Percentiles rank a stretch among this genome's conserved stretches.
phyloP scores from a whole-genome alignment of 2,797 vertebrate genomes.

The Gila robusta region DNA sequence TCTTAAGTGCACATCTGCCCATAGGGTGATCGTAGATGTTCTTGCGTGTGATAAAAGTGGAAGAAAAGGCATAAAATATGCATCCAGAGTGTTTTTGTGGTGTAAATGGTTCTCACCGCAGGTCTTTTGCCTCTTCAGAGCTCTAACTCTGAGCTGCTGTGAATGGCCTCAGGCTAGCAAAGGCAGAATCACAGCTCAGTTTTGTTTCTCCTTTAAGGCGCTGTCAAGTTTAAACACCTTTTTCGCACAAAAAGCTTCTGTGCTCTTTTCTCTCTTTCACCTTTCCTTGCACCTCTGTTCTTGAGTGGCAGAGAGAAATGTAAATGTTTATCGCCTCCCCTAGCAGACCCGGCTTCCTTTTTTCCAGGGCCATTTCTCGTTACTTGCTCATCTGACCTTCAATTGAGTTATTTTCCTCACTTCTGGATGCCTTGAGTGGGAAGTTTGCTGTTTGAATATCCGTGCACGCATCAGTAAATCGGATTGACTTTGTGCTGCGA shows the following conservation, averaged over 20 bases:
- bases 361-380: slow-evolving; percentile 34
- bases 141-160: slow-evolving; percentile 57
- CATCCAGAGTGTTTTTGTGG: background rate
- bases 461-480: slow-evolving; percentile 32
- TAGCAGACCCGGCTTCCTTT: background rate
- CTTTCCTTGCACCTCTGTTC: slow-evolving; percentile 5
- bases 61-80: background rate
- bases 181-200: slow-evolving; percentile 73
- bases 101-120: slow-evolving; percentile 12
- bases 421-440: slow-evolving; percentile 26
- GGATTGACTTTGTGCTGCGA: slow-evolving; percentile 38
- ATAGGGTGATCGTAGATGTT: background rate
- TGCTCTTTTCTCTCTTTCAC: slow-evolving; percentile 1
- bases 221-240: slow-evolving; percentile 61
- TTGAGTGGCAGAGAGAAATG: background rate
- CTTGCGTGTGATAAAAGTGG: background rate
- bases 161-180: slow-evolving; percentile 71
- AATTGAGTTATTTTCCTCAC: slow-evolving; percentile 39
- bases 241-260: slow-evolving; percentile 47
- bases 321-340: background rate
- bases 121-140: slow-evolving; percentile 57
- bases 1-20: slow-evolving; percentile 17
- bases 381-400: slow-evolving; percentile 30
- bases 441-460: background rate
- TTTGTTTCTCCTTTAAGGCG: slow-evolving; percentile 69